A percentile compares a stretch with the other conserved stretches of the same genome.
phyloP scores from a whole-genome alignment of 1,140 invertebrate genomes.

The Teleogryllus occipitalis region DNA sequence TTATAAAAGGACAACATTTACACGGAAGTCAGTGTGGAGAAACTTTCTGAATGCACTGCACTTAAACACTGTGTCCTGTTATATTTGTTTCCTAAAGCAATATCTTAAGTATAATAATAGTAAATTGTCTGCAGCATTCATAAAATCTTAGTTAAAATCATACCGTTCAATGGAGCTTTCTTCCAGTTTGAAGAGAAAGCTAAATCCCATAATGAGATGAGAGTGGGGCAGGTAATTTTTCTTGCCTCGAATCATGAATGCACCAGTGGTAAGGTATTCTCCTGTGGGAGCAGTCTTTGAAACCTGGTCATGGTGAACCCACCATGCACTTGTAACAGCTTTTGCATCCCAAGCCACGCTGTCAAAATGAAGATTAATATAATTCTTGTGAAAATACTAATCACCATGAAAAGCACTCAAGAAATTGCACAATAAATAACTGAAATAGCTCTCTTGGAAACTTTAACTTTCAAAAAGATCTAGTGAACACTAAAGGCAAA shows the following conservation, averaged over 20 bases:
- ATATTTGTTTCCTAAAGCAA: too few relatives aligned
- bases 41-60: too few relatives aligned
- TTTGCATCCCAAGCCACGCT: conserved; percentile 96
- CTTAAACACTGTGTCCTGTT: too few relatives aligned
- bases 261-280: conserved; percentile 90
- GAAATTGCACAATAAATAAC: too few relatives aligned
- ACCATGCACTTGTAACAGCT: conserved; percentile 90
- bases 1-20: too few relatives aligned
- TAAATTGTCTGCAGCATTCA: background rate
- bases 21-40: too few relatives aligned
- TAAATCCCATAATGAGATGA: conserved; percentile 88
- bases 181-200: conserved; percentile 83
- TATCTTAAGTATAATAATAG: background rate
- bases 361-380: conserved; percentile 25
- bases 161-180: conserved; percentile 47
- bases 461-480: too few relatives aligned
- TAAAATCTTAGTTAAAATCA: background rate
- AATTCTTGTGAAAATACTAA: conserved; percentile 14
- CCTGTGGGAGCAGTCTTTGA: conserved; percentile 96
- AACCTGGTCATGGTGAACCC: conserved; percentile 94
- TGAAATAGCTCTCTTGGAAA: too few relatives aligned
- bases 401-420: too few relatives aligned
- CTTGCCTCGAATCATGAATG: conserved; percentile 97
- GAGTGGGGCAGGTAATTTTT: conserved; percentile 93
- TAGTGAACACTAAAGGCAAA: too few relatives aligned